Evolutionary conservation across 2,888 invertebrate genomes (phyloP).

Genomic region (Mythimna ferrago): DNA sequence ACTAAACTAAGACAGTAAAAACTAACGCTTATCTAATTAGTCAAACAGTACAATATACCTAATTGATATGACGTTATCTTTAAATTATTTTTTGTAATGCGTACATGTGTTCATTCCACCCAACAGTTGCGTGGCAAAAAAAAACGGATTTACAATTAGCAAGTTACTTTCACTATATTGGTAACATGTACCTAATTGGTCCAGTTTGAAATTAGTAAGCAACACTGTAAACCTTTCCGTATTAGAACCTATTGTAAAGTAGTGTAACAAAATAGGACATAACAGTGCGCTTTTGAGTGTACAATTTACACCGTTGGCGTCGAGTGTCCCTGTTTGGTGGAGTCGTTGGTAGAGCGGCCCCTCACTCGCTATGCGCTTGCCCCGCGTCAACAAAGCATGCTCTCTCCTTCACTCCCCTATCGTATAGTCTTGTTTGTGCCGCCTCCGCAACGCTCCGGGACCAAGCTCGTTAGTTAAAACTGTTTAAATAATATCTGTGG

Average conservation of each 20-base stretch:
- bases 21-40: conserved; percentile 49
- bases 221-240: conserved; percentile 50
- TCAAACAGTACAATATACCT: conserved; percentile 48
- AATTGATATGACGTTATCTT: conserved; percentile 42
- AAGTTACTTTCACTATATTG: conserved; percentile 35
- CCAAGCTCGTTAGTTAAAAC: conserved; percentile 69
- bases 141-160: conserved; percentile 11
- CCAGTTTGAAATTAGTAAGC: conserved; percentile 47
- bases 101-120: conserved; percentile 14
- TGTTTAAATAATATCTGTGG: conserved; percentile 40
- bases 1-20: conserved; percentile 20
- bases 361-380: conserved; percentile 72
- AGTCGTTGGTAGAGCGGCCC: conserved; percentile 65
- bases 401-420: conserved; percentile 85
- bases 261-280: conserved; percentile 65
- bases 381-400: conserved; percentile 86
- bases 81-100: conserved; percentile 35
- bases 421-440: conserved; percentile 80
- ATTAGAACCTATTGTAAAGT: conserved; percentile 44
- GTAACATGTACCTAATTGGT: conserved; percentile 44
- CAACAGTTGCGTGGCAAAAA: background rate
- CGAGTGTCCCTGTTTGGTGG: conserved; percentile 49
- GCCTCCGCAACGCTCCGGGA: conserved; percentile 71
- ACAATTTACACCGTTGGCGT: conserved; percentile 62
- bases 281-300: conserved; percentile 71